phyloP scores from a whole-genome alignment of 2,888 invertebrate genomes.

The Drosophila merina region DNA sequence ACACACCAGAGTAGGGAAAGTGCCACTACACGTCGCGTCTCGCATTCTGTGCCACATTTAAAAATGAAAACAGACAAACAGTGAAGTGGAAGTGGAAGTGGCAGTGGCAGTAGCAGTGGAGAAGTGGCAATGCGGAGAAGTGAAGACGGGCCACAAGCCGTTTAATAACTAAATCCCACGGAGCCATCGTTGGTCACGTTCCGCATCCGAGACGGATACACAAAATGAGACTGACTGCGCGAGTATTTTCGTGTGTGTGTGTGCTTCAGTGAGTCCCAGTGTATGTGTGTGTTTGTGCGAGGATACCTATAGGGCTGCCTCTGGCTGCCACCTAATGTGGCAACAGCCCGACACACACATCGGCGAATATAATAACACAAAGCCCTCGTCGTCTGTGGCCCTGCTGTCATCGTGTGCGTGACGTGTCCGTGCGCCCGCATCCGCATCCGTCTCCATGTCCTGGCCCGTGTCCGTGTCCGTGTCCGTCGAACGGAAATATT shows the following conservation, averaged over 20 bases:
- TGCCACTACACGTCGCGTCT: constrained; percentile 24
- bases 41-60: constrained; percentile 68
- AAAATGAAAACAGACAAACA: constrained; percentile 53
- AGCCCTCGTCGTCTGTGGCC: constrained; percentile 36
- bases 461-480: constrained; percentile 26
- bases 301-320: constrained; percentile 68
- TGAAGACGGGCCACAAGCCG: constrained; percentile 49
- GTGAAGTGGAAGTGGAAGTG: constrained; percentile 4
- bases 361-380: constrained; percentile 61
- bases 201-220: constrained; percentile 64
- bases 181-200: constrained; percentile 59
- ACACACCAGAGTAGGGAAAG: constrained; percentile 26
- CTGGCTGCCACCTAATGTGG: constrained; percentile 66
- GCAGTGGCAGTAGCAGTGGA: constrained; percentile 12
- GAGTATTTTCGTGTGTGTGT: constrained; percentile 3
- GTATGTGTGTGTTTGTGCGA: constrained; percentile 18
- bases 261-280: not conserved
- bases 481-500: constrained; percentile 75
- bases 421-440: constrained; percentile 8
- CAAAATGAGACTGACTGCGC: constrained; percentile 60
- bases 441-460: constrained; percentile 23
- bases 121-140: constrained; percentile 21
- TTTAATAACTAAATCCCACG: constrained; percentile 74
- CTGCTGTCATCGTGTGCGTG: constrained; percentile 33
- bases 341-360: constrained; percentile 47